Conservation (phyloP, 1,140 invertebrate genomes). For the Micrasema longulum region DNA sequence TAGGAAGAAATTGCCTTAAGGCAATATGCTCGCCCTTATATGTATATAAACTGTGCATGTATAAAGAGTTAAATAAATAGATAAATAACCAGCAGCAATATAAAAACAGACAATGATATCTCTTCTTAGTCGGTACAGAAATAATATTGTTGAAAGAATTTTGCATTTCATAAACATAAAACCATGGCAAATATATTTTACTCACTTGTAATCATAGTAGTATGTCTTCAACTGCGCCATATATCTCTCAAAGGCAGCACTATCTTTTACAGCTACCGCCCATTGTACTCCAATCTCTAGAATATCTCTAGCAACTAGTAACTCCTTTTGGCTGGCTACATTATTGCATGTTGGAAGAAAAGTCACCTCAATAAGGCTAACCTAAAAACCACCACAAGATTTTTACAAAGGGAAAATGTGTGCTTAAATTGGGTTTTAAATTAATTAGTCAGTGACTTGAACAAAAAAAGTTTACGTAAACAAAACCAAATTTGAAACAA, state of each 20-base stretch:
- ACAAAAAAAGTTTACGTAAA: conserved; percentile 10
- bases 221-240: conserved; percentile 98
- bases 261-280: conserved; percentile 92
- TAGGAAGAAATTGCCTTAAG: no score
- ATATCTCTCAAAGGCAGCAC: conserved; percentile 94
- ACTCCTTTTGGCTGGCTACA: conserved; percentile 84
- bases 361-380: conserved; percentile 80
- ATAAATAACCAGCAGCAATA: no score
- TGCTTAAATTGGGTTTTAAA: no score
- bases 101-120: no score
- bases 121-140: no score
- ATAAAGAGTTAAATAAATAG: no score
- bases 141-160: conserved; percentile 5
- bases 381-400: conserved; percentile 69
- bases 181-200: no score
- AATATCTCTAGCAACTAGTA: conserved; percentile 89
- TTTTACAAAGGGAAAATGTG: no score
- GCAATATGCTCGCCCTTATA: no score
- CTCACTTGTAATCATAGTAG: conserved; percentile 95
- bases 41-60: no score
- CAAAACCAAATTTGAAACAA: no score
- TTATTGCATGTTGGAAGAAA: conserved; percentile 89
- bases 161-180: background rate
- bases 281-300: conserved; percentile 97
- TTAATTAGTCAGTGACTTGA: no score